A percentile compares a stretch with the other conserved stretches of the same genome.
These are phyloP conservation scores for Archips xylosteana DNA, from an alignment of 2,888 invertebrate species.

Conservation along the genomic window DNA sequence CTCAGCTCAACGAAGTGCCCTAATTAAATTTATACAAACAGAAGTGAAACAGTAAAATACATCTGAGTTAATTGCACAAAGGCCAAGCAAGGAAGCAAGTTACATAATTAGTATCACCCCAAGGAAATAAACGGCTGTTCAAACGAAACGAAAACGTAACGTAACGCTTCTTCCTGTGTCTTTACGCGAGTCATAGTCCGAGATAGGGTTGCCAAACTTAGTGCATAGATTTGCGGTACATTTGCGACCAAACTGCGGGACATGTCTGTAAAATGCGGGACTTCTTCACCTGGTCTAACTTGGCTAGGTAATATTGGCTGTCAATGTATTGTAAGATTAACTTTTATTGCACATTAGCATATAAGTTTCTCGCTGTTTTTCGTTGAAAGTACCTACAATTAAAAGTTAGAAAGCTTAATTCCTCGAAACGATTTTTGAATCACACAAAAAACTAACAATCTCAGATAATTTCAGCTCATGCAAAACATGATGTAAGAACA, in stretches of 20 bases:
- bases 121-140: slow-evolving; percentile 39
- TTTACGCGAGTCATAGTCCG: slow-evolving; percentile 26
- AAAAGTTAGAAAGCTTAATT: no score
- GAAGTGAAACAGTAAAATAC: slow-evolving; percentile 31
- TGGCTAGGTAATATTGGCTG: no score
- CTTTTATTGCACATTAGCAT: no score
- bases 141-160: slow-evolving; percentile 30
- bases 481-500: neutral
- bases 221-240: no score
- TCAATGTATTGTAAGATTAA: no score
- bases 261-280: no score
- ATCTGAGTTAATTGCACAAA: slow-evolving; percentile 36
- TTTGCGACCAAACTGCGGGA: no score
- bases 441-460: no score
- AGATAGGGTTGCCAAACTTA: slow-evolving; percentile 1
- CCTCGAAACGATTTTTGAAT: no score
- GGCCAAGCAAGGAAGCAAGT: slow-evolving; percentile 28
- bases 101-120: slow-evolving; percentile 39
- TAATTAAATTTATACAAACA: slow-evolving; percentile 19
- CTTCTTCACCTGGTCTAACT: no score
- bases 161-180: slow-evolving; percentile 3
- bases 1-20: neutral
- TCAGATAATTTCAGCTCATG: neutral
- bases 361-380: neutral
- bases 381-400: no score